These are phyloP conservation scores for Mythimna loreyi DNA, from an alignment of 2,888 invertebrate species.

Conservation along the genomic window DNA sequence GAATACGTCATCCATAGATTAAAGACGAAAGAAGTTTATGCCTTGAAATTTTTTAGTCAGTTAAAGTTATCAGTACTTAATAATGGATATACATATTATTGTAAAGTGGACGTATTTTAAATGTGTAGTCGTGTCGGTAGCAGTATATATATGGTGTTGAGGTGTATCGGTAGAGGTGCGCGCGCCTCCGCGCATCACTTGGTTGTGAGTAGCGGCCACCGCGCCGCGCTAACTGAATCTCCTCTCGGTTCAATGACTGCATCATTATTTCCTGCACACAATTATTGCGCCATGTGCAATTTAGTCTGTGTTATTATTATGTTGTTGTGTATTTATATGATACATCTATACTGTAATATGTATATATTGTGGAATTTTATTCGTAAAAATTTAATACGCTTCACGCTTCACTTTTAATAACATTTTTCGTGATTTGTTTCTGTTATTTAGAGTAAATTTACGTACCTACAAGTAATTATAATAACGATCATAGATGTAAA, in stretches of 20 bases:
- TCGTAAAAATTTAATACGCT: slow-evolving; percentile 89
- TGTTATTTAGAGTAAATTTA: slow-evolving; percentile 91
- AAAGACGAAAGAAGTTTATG: slow-evolving; percentile 88
- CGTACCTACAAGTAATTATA: slow-evolving; percentile 91
- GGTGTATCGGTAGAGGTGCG: slow-evolving; percentile 51
- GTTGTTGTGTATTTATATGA: slow-evolving; percentile 90
- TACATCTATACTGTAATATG: slow-evolving; percentile 89
- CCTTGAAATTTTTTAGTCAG: slow-evolving; percentile 89
- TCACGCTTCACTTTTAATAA: slow-evolving; percentile 89
- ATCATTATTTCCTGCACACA: slow-evolving; percentile 88
- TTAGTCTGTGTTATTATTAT: slow-evolving; percentile 90
- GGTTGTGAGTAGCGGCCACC: slow-evolving; percentile 84
- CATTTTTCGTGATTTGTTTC: slow-evolving; percentile 89
- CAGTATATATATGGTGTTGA: slow-evolving; percentile 70
- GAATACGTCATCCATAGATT: slow-evolving; percentile 89
- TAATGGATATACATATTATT: slow-evolving; percentile 79
- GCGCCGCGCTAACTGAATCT: slow-evolving; percentile 84
- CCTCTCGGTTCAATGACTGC: slow-evolving; percentile 89
- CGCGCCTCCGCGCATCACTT: slow-evolving; percentile 66
- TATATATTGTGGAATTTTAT: slow-evolving; percentile 90
- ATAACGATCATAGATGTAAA: slow-evolving; percentile 87
- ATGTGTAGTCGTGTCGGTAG: slow-evolving; percentile 81
- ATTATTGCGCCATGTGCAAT: slow-evolving; percentile 89
- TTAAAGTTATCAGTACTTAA: slow-evolving; percentile 89
- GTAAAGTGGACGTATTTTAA: slow-evolving; percentile 80